Percentiles rank a stretch among this genome's conserved stretches.
phyloP scores from a whole-genome alignment of 2,113 vertebrate species.

The Gobiocypris rarus region DNA sequence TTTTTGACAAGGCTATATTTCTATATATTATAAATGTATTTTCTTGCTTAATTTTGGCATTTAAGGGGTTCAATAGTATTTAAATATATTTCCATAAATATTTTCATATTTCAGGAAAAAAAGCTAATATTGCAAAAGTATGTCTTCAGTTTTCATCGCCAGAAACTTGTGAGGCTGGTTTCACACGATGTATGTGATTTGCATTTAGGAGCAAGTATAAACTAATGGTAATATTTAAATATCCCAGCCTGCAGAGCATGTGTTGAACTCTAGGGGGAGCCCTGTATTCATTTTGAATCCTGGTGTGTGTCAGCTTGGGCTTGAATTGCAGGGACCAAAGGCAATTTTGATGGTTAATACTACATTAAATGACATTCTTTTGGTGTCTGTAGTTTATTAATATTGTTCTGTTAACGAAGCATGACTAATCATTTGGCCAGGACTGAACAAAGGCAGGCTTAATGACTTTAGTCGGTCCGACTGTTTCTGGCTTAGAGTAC shows the following conservation, averaged over 20 bases:
- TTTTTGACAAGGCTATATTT: not conserved
- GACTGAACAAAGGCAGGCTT: constrained; percentile 16
- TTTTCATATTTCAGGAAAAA: not conserved
- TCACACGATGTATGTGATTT: not conserved
- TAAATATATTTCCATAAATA: not conserved
- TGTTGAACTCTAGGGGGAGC: not conserved
- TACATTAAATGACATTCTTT: not conserved
- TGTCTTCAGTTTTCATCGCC: not conserved
- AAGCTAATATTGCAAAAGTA: not conserved
- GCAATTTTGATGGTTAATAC: not conserved
- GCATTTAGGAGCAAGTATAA: not conserved
- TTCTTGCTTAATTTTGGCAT: not conserved
- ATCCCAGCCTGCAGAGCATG: not conserved
- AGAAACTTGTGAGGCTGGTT: not conserved
- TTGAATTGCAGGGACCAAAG: not conserved
- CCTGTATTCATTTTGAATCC: not conserved
- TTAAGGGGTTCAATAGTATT: not conserved
- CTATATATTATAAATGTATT: not conserved
- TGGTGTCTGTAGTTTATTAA: not conserved
- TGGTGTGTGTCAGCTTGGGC: not conserved
- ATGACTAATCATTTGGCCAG: not conserved
- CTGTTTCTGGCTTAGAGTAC: constrained; percentile 2
- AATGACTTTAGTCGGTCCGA: not conserved
- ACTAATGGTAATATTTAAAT: not conserved
- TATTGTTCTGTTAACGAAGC: not conserved